These are phyloP conservation scores for Acrocyrtus sp. DNA, from an alignment of 2,888 invertebrate species.

Conservation along the genomic window DNA sequence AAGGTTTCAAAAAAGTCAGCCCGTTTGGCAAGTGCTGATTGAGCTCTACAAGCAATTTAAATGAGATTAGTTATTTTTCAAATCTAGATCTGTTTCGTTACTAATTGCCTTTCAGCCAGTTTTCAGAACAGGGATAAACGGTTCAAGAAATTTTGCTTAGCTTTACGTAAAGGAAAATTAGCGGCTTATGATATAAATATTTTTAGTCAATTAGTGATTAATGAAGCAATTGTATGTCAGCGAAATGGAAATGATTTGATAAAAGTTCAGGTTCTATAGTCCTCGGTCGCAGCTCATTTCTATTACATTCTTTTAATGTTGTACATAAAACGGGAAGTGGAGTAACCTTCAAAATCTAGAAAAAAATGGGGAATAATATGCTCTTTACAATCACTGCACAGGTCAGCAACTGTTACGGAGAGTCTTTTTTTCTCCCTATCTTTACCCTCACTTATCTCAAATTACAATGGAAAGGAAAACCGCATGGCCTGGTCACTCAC, in stretches of 20 bases:
- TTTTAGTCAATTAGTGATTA: too few relatives aligned
- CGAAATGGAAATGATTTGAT: constrained; percentile 15
- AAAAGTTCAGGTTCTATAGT: background rate
- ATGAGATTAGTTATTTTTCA: too few relatives aligned
- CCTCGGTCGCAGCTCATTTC: too few relatives aligned
- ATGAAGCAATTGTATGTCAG: constrained; percentile 31
- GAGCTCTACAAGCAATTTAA: too few relatives aligned
- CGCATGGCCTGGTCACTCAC: background rate
- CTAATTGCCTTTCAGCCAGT: background rate
- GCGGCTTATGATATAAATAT: background rate
- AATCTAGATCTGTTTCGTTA: background rate
- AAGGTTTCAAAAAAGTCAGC: background rate
- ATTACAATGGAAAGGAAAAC: background rate
- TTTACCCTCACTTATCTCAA: too few relatives aligned
- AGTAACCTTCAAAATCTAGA: background rate
- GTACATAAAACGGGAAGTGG: background rate
- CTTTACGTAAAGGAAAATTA: too few relatives aligned
- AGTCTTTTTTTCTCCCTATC: too few relatives aligned
- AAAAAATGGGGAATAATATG: too few relatives aligned
- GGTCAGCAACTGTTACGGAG: too few relatives aligned
- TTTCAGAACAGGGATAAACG: background rate
- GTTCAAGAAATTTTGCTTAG: background rate
- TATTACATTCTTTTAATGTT: background rate
- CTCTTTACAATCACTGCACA: too few relatives aligned
- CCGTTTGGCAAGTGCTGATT: background rate